Conservation (phyloP, 2,113 vertebrate genomes). For the Pongo abelii region DNA sequence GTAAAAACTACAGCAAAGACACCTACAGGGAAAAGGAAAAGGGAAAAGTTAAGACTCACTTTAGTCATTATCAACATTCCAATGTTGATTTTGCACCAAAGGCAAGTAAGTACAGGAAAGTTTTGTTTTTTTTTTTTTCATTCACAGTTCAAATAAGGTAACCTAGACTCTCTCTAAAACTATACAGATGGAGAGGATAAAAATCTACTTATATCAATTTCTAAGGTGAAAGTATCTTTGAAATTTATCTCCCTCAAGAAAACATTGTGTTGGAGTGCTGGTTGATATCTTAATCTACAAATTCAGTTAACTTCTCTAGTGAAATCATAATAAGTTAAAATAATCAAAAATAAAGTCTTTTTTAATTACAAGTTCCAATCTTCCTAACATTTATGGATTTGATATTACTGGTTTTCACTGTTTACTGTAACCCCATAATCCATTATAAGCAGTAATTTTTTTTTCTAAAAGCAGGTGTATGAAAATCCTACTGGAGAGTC, state of each 20-base stretch:
- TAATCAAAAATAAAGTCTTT: background rate
- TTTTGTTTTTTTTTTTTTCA: background rate
- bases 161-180: background rate
- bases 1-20: background rate
- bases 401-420: background rate
- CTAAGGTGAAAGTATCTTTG: background rate
- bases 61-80: background rate
- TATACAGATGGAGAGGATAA: background rate
- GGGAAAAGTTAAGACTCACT: background rate
- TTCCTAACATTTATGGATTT: background rate
- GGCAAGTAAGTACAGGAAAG: background rate
- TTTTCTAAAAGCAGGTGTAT: background rate
- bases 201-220: background rate
- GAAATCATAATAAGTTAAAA: background rate
- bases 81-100: background rate
- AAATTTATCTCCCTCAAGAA: background rate
- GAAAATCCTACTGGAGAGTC: background rate
- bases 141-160: background rate
- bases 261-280: background rate
- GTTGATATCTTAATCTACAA: background rate
- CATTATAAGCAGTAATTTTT: background rate
- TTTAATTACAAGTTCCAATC: background rate
- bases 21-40: background rate
- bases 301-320: background rate
- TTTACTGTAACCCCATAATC: background rate